These are phyloP conservation scores for Drosophila mayri DNA, from an alignment of 1,140 invertebrate species.

Conservation along the genomic window DNA sequence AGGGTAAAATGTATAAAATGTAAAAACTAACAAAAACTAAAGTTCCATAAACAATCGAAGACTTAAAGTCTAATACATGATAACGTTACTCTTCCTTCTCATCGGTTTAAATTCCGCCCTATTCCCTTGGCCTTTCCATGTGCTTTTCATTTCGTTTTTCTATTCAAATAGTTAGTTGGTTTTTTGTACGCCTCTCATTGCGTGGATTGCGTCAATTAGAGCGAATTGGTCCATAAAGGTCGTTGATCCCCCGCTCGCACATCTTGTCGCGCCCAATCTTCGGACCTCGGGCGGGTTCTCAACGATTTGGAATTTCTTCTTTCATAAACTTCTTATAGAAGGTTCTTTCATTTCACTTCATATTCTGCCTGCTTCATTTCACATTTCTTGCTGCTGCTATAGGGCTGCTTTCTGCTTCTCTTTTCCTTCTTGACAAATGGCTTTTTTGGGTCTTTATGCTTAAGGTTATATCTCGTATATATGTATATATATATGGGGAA, in stretches of 20 bases:
- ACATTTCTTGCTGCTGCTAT: not conserved
- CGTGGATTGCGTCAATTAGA: conserved; percentile 82
- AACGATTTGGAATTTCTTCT: conserved; percentile 72
- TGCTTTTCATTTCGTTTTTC: conserved; percentile 21
- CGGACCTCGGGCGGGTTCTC: conserved; percentile 14
- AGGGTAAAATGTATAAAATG: conserved; percentile 11
- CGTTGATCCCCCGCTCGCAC: conserved; percentile 58
- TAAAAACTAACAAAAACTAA: conserved; percentile 43
- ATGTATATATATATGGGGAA: conserved; percentile 27
- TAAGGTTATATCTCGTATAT: conserved; percentile 34
- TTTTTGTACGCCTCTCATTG: conserved; percentile 74
- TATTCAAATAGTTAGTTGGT: conserved; percentile 50
- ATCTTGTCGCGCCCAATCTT: conserved; percentile 2
- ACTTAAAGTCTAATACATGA: conserved; percentile 79
- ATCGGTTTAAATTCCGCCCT: conserved; percentile 14
- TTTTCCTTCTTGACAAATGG: conserved; percentile 32
- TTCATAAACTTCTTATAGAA: conserved; percentile 78
- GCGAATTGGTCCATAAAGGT: conserved; percentile 84
- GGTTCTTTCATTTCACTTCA: conserved; percentile 44
- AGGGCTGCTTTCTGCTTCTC: conserved; percentile 13
- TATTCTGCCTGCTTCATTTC: conserved; percentile 37
- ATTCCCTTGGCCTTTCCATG: conserved; percentile 27
- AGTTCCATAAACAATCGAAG: conserved; percentile 67
- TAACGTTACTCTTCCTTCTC: conserved; percentile 40
- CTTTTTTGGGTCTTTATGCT: conserved; percentile 51